These are phyloP conservation scores for Chesias legatella DNA, from an alignment of 2,888 invertebrate genomes.

Conservation along the genomic window DNA sequence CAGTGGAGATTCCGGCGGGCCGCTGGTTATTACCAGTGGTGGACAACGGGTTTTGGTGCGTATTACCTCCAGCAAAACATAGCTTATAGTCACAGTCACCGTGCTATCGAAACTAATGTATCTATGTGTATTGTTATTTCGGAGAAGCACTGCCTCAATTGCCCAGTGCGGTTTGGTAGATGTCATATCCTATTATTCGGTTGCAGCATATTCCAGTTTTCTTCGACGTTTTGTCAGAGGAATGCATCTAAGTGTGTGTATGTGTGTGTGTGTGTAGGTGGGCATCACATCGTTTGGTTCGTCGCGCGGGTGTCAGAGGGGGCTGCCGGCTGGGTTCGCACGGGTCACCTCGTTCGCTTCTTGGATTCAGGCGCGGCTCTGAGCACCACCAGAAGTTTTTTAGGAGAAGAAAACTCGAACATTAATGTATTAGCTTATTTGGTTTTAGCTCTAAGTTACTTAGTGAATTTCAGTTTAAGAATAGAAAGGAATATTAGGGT, in stretches of 20 bases:
- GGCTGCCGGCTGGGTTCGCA: conserved; percentile 31
- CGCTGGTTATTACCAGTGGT: conserved; percentile 40
- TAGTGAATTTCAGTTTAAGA: too few species aligned
- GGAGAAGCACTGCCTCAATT: too few species aligned
- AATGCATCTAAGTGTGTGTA: too few species aligned
- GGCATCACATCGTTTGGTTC: conserved; percentile 32
- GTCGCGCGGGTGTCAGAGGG: conserved; percentile 28
- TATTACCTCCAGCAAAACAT: background rate
- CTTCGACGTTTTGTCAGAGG: too few species aligned
- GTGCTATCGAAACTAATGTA: too few species aligned
- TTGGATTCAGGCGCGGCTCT: conserved; percentile 31
- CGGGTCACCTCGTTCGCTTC: conserved; percentile 33
- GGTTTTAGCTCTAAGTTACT: too few species aligned
- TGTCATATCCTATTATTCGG: too few species aligned
- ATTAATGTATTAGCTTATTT: background rate
- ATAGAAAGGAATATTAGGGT: too few species aligned
- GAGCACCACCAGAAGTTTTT: background rate
- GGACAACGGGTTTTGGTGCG: conserved; percentile 38
- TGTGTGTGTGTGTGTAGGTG: conserved; percentile 17
- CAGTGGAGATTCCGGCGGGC: conserved; percentile 59
- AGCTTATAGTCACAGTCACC: too few species aligned
- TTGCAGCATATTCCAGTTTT: too few species aligned
- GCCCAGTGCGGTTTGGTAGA: too few species aligned
- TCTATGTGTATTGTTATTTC: too few species aligned
- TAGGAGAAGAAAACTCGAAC: background rate